A percentile compares a stretch with the other conserved stretches of the same genome.
Conservation (phyloP, 1,140 invertebrate genomes). For the Ephestia elutella region DNA sequence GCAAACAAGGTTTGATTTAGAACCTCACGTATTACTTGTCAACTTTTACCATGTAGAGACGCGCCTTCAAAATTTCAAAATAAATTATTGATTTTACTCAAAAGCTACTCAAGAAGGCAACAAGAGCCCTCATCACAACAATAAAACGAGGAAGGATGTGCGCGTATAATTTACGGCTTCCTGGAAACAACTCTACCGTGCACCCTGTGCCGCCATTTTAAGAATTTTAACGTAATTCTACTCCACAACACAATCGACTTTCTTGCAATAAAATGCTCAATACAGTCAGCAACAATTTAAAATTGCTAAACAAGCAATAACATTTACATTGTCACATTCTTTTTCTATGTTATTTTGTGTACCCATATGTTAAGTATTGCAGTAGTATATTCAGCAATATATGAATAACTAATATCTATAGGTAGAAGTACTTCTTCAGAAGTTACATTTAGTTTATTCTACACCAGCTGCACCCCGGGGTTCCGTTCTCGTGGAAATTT, state of each 20-base stretch:
- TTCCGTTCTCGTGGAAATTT: too few relatives aligned
- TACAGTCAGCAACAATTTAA: too few relatives aligned
- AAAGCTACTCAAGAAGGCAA: background rate
- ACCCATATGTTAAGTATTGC: too few relatives aligned
- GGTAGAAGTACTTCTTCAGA: background rate
- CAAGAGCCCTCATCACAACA: background rate
- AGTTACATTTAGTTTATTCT: background rate
- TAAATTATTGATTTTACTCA: background rate
- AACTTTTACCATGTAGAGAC: too few relatives aligned
- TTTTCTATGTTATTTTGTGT: too few relatives aligned
- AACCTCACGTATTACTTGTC: too few relatives aligned
- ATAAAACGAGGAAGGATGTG: constrained; percentile 4
- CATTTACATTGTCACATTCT: too few relatives aligned
- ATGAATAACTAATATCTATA: too few relatives aligned
- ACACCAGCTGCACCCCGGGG: too few relatives aligned
- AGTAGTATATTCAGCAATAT: too few relatives aligned
- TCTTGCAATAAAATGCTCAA: background rate
- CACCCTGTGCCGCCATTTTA: background rate
- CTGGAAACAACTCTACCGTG: background rate
- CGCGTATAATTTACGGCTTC: constrained; percentile 2
- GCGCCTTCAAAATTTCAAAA: background rate
- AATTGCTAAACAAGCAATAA: too few relatives aligned
- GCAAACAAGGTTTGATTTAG: too few relatives aligned
- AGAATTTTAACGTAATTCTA: background rate
- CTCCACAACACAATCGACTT: background rate